These are phyloP conservation scores for Crotalus helleri DNA, from an alignment of 2,113 vertebrate genomes.

Conservation along the genomic window DNA sequence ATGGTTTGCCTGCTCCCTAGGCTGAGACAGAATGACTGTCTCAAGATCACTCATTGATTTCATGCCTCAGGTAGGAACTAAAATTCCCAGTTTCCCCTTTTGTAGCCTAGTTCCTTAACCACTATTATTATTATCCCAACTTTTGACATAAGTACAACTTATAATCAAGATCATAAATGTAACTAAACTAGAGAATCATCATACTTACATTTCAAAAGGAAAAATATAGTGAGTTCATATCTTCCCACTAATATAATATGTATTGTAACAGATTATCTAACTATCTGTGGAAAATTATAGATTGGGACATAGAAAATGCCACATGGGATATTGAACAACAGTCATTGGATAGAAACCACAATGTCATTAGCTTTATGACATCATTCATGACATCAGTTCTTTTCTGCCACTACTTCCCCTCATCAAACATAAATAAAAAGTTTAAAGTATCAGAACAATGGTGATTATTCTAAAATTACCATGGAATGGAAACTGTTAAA, in stretches of 20 bases:
- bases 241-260: neutral
- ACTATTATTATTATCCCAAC: neutral
- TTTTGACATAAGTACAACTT: neutral
- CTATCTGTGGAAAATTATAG: neutral
- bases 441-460: neutral
- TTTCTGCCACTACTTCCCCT: neutral
- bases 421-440: neutral
- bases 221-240: neutral
- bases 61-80: neutral
- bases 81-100: neutral
- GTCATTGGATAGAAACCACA: neutral
- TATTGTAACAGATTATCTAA: neutral
- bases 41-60: neutral
- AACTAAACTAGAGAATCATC: neutral
- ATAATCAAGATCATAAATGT: neutral
- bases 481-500: neutral
- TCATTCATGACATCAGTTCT: neutral
- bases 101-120: neutral
- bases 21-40: neutral
- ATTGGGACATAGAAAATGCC: neutral
- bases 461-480: neutral
- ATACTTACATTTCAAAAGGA: neutral
- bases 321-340: neutral
- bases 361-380: neutral
- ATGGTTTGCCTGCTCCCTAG: neutral